Evolutionary conservation across 2,888 invertebrate genomes (phyloP).

Genomic region (Onchidella celtica): DNA sequence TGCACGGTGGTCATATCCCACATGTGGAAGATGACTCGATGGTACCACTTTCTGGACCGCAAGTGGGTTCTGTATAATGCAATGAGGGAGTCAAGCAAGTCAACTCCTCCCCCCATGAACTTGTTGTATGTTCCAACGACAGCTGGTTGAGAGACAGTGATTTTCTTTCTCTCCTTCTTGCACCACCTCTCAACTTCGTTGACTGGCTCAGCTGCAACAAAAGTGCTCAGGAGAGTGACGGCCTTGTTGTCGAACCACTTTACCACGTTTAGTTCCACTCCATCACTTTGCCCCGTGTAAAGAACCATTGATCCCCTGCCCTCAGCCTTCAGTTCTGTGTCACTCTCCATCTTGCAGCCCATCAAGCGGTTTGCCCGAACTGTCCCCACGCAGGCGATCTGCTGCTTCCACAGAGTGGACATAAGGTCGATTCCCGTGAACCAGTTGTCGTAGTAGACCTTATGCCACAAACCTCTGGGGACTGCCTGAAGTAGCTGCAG

Average conservation of each 20-base stretch:
- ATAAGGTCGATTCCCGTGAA: background rate
- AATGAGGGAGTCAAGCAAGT: background rate
- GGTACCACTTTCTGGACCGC: background rate
- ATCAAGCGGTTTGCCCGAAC: background rate
- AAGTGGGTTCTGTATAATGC: too few species aligned
- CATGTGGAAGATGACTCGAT: background rate
- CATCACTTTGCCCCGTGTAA: background rate
- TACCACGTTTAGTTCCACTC: background rate
- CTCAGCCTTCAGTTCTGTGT: background rate
- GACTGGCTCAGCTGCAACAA: background rate
- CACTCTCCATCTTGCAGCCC: background rate
- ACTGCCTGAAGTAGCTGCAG: too few species aligned
- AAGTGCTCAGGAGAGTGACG: background rate
- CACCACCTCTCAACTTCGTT: background rate
- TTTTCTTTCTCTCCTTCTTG: background rate
- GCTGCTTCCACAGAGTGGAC: slow-evolving; percentile 9
- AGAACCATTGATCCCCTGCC: background rate
- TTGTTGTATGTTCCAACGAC: background rate
- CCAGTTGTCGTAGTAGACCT: too few species aligned
- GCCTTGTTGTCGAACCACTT: background rate
- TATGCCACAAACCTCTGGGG: too few species aligned
- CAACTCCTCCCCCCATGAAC: background rate
- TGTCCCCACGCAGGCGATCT: slow-evolving; percentile 14
- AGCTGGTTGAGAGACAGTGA: background rate
- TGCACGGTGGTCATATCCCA: background rate